phyloP scores from a whole-genome alignment of 2,888 invertebrate genomes.

The Subacronicta megacephala region DNA sequence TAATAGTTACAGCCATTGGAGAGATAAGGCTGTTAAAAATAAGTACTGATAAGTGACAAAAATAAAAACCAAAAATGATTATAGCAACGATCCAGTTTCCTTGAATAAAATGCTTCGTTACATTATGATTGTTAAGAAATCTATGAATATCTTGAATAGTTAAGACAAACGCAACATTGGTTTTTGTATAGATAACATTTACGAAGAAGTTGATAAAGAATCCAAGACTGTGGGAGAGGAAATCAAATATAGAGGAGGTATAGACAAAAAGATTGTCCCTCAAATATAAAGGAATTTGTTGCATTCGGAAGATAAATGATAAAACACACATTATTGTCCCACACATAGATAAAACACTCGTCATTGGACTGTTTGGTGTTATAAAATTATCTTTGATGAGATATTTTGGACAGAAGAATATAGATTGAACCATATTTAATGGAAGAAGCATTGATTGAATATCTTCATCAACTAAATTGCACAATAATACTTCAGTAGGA shows the following conservation, averaged over 20 bases:
- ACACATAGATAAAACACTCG: not conserved
- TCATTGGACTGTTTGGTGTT: conserved; percentile 14
- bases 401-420: conserved; percentile 36
- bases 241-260: not conserved
- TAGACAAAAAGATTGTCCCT: not conserved
- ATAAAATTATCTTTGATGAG: conserved; percentile 34
- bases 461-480: conserved; percentile 18
- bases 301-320: not conserved
- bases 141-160: conserved; percentile 5
- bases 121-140: not conserved
- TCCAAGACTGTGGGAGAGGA: not conserved
- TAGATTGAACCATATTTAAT: conserved; percentile 23
- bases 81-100: not conserved
- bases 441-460: conserved; percentile 30
- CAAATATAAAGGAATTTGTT: not conserved
- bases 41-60: not conserved
- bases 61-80: not conserved
- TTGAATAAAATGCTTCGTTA: not conserved
- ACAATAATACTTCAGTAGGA: not conserved
- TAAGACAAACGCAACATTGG: conserved; percentile 1
- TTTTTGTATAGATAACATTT: not conserved
- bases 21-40: not conserved
- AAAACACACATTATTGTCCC: not conserved
- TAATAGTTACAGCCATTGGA: not conserved
- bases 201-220: not conserved